These are phyloP conservation scores for Linurgus olivaceus DNA, from an alignment of 2,797 vertebrate genomes.

Conservation along the genomic window DNA sequence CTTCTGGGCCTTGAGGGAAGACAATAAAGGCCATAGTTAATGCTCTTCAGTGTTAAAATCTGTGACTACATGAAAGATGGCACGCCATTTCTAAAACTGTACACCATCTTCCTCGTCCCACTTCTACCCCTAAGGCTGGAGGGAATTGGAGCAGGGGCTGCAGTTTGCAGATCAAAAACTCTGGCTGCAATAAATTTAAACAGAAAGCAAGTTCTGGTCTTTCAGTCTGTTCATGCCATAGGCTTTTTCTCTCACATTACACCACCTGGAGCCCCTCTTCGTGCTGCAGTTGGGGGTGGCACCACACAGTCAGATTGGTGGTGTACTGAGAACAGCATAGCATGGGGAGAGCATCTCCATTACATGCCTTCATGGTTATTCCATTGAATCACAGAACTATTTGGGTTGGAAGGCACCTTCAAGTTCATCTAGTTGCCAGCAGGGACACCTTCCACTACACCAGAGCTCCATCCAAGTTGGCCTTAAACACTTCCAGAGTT, in stretches of 20 bases:
- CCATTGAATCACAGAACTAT: background rate
- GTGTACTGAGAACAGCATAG: background rate
- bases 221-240: background rate
- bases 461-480: background rate
- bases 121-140: background rate
- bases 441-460: background rate
- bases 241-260: background rate
- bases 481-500: background rate
- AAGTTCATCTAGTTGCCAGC: background rate
- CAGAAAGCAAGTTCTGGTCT: background rate
- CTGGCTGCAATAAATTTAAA: background rate
- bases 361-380: background rate
- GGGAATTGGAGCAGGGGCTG: background rate
- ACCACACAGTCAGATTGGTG: accelerated
- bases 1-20: background rate
- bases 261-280: background rate
- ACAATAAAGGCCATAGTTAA: background rate
- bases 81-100: background rate
- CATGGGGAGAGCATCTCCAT: background rate
- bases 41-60: background rate
- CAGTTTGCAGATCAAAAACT: background rate
- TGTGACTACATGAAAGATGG: background rate
- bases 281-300: background rate
- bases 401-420: background rate
- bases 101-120: background rate